Evolutionary conservation across 2,113 vertebrate species (phyloP), one percentile per base, ranked within the genome.

Genomic region (Cynopterus brachyotis): DNA sequence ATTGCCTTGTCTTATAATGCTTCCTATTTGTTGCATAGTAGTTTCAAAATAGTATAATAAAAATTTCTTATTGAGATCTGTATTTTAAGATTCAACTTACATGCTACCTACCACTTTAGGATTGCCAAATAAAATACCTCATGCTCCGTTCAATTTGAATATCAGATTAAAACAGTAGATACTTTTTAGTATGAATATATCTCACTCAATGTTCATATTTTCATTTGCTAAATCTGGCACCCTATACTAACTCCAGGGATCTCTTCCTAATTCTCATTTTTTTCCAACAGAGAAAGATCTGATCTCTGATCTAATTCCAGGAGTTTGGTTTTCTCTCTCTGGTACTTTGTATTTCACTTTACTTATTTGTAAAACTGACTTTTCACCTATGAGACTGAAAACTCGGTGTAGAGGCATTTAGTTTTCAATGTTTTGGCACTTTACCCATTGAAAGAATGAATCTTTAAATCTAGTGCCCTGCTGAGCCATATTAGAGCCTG

Each of bases 51-150:
- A 55, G 10, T 88, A 60, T 55, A 50, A 53, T 72, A 42, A 28
- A 15, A 91, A 35, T 45, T 89, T 88, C 37, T 88, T 55, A 42
- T 80, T 70, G 86, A 87, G 37, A 70, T 45, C 1, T 3, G 0
- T 90, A 60, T 88, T 59, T 95, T 7, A 83, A 47, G 26, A 89
- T 55, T 89, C 50, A 75, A 4, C 32, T 83, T 90, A 79, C 47
- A 67, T 72, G 20, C 6, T 55, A 72, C 2, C 20, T 40, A 72
- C 2, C 32, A 69, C 19, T 62, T 87, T 55, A 87, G 12, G 35
- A 83, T 95, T 86, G 62, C 28, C 79, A 86, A 72, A 87, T 42
- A 93, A 90, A 87, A 82, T 90, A 42, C 1, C 90, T 19, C 26
- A 78, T 66, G 22, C 7, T 13, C 40, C 12, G 40, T 85, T 85